Conservation (phyloP, 2,888 invertebrate genomes). For the Luperina testacea region DNA sequence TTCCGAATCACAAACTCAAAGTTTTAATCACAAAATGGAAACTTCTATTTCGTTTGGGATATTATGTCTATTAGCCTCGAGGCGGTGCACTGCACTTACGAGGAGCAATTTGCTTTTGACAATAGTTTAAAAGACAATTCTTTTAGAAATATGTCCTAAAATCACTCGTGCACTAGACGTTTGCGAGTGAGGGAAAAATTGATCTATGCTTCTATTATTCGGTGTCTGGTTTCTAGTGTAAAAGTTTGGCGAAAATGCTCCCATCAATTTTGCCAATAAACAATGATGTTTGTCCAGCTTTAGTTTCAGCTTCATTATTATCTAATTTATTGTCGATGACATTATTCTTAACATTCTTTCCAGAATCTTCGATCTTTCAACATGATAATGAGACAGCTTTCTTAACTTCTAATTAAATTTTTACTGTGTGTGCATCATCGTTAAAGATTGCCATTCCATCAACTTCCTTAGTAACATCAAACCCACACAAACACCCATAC, state of each 20-base stretch:
- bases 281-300: neutral
- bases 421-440: neutral
- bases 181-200: conserved; percentile 30
- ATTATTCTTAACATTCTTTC: neutral
- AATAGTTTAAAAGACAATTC: conserved; percentile 22
- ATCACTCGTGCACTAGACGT: conserved; percentile 16
- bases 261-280: conserved; percentile 16
- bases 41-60: conserved; percentile 60
- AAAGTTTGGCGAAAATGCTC: conserved; percentile 18
- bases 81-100: conserved; percentile 49
- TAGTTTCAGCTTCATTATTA: neutral
- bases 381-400: neutral
- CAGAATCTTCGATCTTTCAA: neutral
- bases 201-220: conserved; percentile 26
- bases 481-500: conserved; percentile 1
- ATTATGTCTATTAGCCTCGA: conserved; percentile 60
- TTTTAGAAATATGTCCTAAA: conserved; percentile 28
- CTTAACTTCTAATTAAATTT: neutral
- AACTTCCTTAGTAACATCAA: neutral
- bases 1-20: conserved; percentile 60
- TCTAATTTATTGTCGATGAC: neutral
- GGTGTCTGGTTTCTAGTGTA: conserved; percentile 18
- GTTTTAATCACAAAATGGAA: conserved; percentile 67
- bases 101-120: conserved; percentile 43
- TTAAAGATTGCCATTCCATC: neutral